Percentiles rank a stretch among this genome's conserved stretches.
Evolutionary conservation across 53 echinoderm and acorn worm species (phyloP).

Genomic region (Zoroaster sp.): DNA sequence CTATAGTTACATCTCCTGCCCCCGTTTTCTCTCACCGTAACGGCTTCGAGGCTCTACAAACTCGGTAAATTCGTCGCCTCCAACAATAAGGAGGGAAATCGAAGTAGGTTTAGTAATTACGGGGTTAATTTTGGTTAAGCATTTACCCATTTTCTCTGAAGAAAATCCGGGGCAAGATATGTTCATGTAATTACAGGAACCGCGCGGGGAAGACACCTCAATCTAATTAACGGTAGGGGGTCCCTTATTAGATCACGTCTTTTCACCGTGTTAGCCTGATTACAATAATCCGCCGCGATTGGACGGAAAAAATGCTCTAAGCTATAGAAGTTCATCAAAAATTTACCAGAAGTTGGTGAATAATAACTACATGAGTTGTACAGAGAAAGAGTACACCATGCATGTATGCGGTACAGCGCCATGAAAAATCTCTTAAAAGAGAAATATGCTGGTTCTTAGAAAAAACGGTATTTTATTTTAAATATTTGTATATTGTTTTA

Average conservation of each 20-base stretch:
- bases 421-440: too few relatives aligned
- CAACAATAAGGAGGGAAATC: background rate
- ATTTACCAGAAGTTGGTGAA: background rate
- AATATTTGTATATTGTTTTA: too few relatives aligned
- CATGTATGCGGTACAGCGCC: too few relatives aligned
- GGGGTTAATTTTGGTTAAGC: background rate
- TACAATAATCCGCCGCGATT: background rate
- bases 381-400: too few relatives aligned
- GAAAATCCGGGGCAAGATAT: background rate
- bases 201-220: background rate
- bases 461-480: too few relatives aligned
- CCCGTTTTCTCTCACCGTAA: too few relatives aligned
- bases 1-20: too few relatives aligned
- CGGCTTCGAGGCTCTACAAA: too few relatives aligned
- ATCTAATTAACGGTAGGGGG: background rate
- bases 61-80: background rate
- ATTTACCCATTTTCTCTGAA: background rate
- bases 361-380: too few relatives aligned
- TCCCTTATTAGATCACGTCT: background rate
- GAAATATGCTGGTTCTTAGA: too few relatives aligned
- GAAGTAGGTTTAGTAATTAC: background rate
- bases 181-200: background rate
- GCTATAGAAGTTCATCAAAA: background rate
- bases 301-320: background rate
- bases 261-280: background rate